phyloP scores from a whole-genome alignment of 92 coral and sea anemone genomes.

The Galaxea fascicularis region DNA sequence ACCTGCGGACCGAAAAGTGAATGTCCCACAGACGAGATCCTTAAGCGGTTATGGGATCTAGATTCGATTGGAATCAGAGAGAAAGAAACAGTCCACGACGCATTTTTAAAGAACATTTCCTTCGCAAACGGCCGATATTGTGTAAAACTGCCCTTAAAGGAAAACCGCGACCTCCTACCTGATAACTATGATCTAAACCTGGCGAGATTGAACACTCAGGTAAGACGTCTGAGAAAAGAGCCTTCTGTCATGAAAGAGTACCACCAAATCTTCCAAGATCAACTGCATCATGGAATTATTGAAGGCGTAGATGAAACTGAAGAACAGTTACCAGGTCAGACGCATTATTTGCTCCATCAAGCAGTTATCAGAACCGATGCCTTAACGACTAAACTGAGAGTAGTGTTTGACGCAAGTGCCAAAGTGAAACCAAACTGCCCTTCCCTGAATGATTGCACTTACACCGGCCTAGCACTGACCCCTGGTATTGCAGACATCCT shows the following conservation, averaged over 20 bases:
- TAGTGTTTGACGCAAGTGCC: too few species aligned
- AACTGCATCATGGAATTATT: constrained; percentile 34
- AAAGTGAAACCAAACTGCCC: constrained; percentile 36
- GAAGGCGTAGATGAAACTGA: constrained; percentile 49
- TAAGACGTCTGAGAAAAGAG: too few species aligned
- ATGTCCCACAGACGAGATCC: too few species aligned
- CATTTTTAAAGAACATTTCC: constrained; percentile 49
- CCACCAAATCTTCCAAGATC: constrained; percentile 43
- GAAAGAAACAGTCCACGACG: constrained; percentile 56
- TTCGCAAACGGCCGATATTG: constrained; percentile 44
- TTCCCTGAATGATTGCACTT: constrained; percentile 62
- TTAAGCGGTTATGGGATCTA: too few species aligned
- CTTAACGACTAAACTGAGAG: constrained; percentile 57
- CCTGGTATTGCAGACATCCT: constrained; percentile 56
- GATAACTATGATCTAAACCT: too few species aligned
- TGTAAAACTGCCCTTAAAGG: constrained; percentile 45
- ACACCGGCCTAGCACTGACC: constrained; percentile 58
- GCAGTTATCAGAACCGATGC: constrained; percentile 60
- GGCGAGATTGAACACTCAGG: too few species aligned
- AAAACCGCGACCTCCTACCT: too few species aligned
- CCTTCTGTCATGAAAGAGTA: too few species aligned
- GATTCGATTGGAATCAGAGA: too few species aligned
- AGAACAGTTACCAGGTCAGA: constrained; percentile 22
- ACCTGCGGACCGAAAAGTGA: too few species aligned
- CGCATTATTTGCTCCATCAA: constrained; percentile 69